phyloP scores from a whole-genome alignment of 2,888 invertebrate genomes.

The Ornithoptera priamus region DNA sequence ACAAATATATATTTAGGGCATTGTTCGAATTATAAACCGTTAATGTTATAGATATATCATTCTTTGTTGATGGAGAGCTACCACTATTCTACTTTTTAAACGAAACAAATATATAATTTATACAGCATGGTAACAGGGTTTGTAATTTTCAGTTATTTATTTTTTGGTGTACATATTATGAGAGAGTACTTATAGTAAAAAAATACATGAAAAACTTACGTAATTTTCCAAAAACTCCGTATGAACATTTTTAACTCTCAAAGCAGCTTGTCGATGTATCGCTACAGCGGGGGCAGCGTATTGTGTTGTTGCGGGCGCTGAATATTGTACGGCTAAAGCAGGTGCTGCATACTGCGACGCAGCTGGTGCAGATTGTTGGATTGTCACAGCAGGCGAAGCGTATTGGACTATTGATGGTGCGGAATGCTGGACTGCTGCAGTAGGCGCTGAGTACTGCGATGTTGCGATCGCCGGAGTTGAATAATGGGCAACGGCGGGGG shows the following conservation, averaged over 20 bases:
- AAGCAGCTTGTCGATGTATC: conserved; percentile 36
- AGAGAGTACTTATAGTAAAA: neutral
- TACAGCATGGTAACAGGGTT: no score
- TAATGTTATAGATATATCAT: no score
- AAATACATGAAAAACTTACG: conserved; percentile 63
- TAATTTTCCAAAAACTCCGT: conserved; percentile 82
- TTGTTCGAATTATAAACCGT: no score
- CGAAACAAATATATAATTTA: no score
- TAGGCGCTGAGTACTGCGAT: conserved; percentile 39
- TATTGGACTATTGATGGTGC: conserved; percentile 40
- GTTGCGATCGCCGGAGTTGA: conserved; percentile 36
- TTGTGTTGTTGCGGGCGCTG: conserved; percentile 28
- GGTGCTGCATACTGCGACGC: conserved; percentile 37
- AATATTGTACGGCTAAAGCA: conserved; percentile 28
- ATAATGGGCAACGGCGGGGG: conserved; percentile 29
- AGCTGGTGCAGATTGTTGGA: conserved; percentile 34
- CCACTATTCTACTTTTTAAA: no score
- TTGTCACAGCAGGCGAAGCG: conserved; percentile 36
- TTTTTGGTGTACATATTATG: no score
- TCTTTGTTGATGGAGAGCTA: no score
- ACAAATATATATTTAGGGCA: no score
- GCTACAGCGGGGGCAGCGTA: conserved; percentile 34
- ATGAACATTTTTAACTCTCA: conserved; percentile 76
- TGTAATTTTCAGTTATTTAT: no score
- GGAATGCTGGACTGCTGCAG: conserved; percentile 43